Evolutionary conservation across 2,797 vertebrate genomes (phyloP).

Genomic region (Kryptolebias ocellatus): DNA sequence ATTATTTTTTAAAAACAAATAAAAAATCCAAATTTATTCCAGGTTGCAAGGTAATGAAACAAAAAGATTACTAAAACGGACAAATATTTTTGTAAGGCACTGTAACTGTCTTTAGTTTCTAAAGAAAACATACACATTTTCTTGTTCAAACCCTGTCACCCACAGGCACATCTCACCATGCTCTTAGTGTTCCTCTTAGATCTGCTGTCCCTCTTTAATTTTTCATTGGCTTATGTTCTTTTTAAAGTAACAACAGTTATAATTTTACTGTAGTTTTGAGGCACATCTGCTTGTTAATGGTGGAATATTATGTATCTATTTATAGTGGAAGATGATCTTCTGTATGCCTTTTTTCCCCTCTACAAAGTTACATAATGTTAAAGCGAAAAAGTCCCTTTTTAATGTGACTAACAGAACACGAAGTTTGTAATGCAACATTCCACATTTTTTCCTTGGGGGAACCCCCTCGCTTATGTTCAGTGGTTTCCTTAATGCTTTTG

Average conservation of each 20-base stretch:
- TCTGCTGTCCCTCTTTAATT: slow-evolving; percentile 29
- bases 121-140: slow-evolving; percentile 33
- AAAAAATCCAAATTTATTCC: too few species aligned
- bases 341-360: slow-evolving; percentile 57
- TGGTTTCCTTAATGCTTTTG: slow-evolving; percentile 69
- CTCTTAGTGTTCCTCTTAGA: slow-evolving; percentile 16
- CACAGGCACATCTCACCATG: slow-evolving; percentile 10
- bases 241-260: slow-evolving; percentile 27
- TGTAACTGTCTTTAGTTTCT: slow-evolving; percentile 7
- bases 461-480: slow-evolving; percentile 50
- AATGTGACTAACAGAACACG: slow-evolving; percentile 53
- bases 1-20: too few species aligned
- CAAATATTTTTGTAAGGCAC: too few species aligned
- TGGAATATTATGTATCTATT: slow-evolving; percentile 64
- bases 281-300: slow-evolving; percentile 61
- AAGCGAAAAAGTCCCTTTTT: slow-evolving; percentile 63
- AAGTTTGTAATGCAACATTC: slow-evolving; percentile 71
- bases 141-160: slow-evolving; percentile 4
- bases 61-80: too few species aligned
- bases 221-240: slow-evolving; percentile 40
- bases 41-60: too few species aligned
- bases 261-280: slow-evolving; percentile 57
- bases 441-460: slow-evolving; percentile 67
- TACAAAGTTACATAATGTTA: slow-evolving; percentile 67
- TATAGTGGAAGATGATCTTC: slow-evolving; percentile 34